phyloP scores from a whole-genome alignment of 1,140 invertebrate genomes.

The Lanistes nyassanus region DNA sequence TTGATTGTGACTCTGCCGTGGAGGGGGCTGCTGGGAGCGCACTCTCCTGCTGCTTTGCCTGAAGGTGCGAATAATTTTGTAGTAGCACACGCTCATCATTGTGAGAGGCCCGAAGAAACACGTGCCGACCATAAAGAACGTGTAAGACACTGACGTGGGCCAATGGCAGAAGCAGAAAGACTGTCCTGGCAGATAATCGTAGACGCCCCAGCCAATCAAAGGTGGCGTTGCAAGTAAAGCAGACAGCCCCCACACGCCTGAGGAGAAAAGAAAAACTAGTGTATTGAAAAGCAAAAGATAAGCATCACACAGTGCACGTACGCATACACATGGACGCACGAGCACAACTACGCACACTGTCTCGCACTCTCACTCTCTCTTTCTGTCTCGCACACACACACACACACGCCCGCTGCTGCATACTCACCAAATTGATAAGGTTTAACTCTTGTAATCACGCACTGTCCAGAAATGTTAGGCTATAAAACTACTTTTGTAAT shows the following conservation, averaged over 20 bases:
- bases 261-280: background rate
- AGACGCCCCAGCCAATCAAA: constrained; percentile 47
- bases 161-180: constrained; percentile 54
- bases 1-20: background rate
- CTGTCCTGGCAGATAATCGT: constrained; percentile 41
- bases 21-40: background rate
- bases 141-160: constrained; percentile 42
- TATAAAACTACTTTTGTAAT: too few species aligned
- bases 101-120: constrained; percentile 48
- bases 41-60: constrained; percentile 14
- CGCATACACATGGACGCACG: background rate
- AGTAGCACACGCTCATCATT: constrained; percentile 48
- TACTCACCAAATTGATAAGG: too few species aligned
- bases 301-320: too few species aligned
- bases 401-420: too few species aligned
- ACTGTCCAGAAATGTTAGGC: too few species aligned
- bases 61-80: constrained; percentile 38
- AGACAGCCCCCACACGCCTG: constrained; percentile 41
- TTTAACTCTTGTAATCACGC: too few species aligned
- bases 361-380: background rate
- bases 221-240: constrained; percentile 41
- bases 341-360: background rate
- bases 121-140: constrained; percentile 50
- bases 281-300: too few species aligned
- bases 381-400: background rate